A percentile compares a stretch with the other conserved stretches of the same genome.
phyloP scores from a whole-genome alignment of 2,113 vertebrate species.

The Xiphophorus couchianus region DNA sequence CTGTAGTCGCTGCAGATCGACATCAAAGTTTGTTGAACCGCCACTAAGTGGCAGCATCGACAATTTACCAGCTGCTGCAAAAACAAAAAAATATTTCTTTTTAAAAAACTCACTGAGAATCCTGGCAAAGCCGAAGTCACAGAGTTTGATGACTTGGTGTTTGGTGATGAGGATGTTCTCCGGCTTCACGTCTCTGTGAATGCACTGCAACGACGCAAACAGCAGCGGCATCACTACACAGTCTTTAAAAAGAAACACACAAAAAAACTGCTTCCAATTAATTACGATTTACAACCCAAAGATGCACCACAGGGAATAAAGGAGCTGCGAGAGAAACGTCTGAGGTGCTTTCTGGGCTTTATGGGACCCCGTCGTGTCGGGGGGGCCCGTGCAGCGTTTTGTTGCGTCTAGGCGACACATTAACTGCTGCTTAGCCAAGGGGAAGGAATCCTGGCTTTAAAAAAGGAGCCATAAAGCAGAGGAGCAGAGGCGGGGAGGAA shows the following conservation, averaged over 20 bases:
- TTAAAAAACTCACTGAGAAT: constrained; percentile 93
- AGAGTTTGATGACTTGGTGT: constrained; percentile 94
- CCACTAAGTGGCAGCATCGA: constrained; percentile 31
- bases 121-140: constrained; percentile 96
- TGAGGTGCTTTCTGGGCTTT: neutral
- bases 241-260: no score
- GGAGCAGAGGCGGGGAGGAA: constrained; percentile 17
- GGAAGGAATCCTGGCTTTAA: constrained; percentile 71
- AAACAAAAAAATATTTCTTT: no score
- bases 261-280: neutral
- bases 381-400: constrained; percentile 18
- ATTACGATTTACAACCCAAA: neutral
- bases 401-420: constrained; percentile 62
- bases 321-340: neutral
- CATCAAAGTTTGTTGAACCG: neutral
- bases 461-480: constrained; percentile 31
- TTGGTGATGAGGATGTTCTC: constrained; percentile 97
- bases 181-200: constrained; percentile 95
- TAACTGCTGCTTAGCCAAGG: constrained; percentile 65
- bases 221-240: neutral
- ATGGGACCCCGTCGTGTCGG: constrained; percentile 4
- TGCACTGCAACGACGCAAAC: constrained; percentile 82
- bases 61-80: neutral
- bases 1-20: neutral
- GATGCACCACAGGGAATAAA: neutral